Percentiles rank a stretch among this genome's conserved stretches.
Evolutionary conservation across 2,888 invertebrate species (phyloP).

Genomic region (Nomada hirtipes): DNA sequence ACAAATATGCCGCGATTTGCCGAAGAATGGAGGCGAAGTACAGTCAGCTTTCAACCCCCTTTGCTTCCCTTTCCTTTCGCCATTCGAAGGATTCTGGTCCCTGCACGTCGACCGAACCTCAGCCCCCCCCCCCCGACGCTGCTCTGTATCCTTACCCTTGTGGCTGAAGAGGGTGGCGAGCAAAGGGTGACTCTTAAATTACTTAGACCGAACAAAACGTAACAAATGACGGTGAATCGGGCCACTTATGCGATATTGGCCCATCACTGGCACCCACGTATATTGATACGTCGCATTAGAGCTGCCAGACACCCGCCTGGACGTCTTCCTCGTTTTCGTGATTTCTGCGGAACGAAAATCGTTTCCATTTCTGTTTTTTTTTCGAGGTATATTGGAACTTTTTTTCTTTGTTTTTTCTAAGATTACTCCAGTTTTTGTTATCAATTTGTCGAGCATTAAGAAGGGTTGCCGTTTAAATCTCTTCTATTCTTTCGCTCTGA

Average conservation of each 20-base stretch:
- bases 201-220: constrained; percentile 81
- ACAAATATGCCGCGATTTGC: constrained; percentile 84
- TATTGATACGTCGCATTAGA: constrained; percentile 79
- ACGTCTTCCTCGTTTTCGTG: constrained; percentile 26
- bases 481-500: too few species aligned
- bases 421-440: background rate
- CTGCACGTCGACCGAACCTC: constrained; percentile 13
- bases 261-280: constrained; percentile 75
- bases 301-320: constrained; percentile 55
- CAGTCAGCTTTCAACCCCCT: constrained; percentile 34
- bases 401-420: background rate
- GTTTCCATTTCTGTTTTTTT: background rate
- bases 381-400: background rate
- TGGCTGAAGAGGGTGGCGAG: constrained; percentile 42
- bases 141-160: constrained; percentile 12
- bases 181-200: constrained; percentile 78
- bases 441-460: background rate
- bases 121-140: constrained; percentile 20
- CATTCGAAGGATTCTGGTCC: constrained; percentile 35
- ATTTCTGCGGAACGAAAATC: constrained; percentile 16
- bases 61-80: constrained; percentile 36
- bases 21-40: constrained; percentile 79
- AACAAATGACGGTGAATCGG: constrained; percentile 80
- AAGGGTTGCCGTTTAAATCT: background rate
- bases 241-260: constrained; percentile 81